Evolutionary conservation across 2,888 invertebrate species (phyloP).

Genomic region (Matsumyia berberina): DNA sequence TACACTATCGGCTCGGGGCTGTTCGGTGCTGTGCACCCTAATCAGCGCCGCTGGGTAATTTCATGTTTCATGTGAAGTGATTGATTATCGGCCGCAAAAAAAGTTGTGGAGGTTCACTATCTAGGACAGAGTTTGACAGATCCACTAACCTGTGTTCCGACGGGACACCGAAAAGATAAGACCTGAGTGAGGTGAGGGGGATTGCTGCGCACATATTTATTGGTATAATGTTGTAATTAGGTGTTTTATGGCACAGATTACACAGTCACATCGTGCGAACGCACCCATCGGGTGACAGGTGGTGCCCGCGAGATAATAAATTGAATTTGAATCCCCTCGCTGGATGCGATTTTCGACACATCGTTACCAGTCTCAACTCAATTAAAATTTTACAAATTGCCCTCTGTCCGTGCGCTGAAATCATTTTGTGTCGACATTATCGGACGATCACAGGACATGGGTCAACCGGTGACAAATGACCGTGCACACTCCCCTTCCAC

Average conservation of each 20-base stretch:
- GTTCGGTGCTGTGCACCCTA: constrained; percentile 58
- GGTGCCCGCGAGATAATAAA: constrained; percentile 52
- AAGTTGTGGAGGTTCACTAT: constrained; percentile 37
- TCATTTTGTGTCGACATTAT: constrained; percentile 64
- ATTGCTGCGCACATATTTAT: constrained; percentile 70
- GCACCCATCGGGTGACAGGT: constrained; percentile 69
- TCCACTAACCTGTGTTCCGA: constrained; percentile 53
- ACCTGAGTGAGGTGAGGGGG: constrained; percentile 34
- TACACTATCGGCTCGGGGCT: constrained; percentile 42
- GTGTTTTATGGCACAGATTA: constrained; percentile 77
- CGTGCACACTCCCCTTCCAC: background rate
- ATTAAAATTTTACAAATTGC: constrained; percentile 52
- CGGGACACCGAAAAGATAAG: constrained; percentile 42
- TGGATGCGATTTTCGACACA: constrained; percentile 9
- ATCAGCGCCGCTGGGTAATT: constrained; percentile 68
- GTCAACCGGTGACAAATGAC: constrained; percentile 52
- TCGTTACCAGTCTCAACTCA: constrained; percentile 23
- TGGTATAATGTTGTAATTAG: constrained; percentile 76
- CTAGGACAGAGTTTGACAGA: constrained; percentile 61
- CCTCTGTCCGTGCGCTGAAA: constrained; percentile 15
- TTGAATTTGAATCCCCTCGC: constrained; percentile 52
- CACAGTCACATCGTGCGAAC: constrained; percentile 76
- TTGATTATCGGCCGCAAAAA: constrained; percentile 65
- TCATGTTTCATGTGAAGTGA: constrained; percentile 74
- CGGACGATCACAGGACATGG: constrained; percentile 39